Evolutionary conservation across 2,888 invertebrate genomes (phyloP).

Genomic region (Drymonia ruficornis): DNA sequence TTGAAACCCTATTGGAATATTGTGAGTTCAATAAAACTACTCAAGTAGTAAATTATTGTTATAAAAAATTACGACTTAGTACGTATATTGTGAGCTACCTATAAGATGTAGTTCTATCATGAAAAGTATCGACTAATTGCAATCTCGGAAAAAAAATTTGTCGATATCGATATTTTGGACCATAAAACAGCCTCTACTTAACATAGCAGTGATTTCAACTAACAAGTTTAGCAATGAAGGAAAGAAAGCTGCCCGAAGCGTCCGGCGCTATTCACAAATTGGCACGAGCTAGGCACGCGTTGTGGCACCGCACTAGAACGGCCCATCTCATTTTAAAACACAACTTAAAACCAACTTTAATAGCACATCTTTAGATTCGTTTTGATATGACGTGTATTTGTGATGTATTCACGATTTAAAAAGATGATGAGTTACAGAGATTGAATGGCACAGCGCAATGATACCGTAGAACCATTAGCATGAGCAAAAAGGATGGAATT

Average conservation of each 20-base stretch:
- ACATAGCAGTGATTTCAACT: constrained; percentile 74
- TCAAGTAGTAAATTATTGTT: too few species aligned
- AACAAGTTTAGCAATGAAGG: constrained; percentile 80
- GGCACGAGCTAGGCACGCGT: constrained; percentile 83
- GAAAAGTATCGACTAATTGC: neutral
- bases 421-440: constrained; percentile 64
- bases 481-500: constrained; percentile 69
- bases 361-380: constrained; percentile 13
- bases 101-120: too few species aligned
- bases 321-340: constrained; percentile 30
- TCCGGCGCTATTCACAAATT: constrained; percentile 82
- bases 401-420: constrained; percentile 25
- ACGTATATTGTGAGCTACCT: too few species aligned
- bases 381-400: constrained; percentile 16
- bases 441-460: constrained; percentile 74
- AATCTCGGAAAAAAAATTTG: constrained; percentile 12
- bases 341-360: constrained; percentile 39
- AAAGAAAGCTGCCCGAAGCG: constrained; percentile 81
- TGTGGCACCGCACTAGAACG: constrained; percentile 39
- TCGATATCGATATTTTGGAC: constrained; percentile 59
- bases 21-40: too few species aligned
- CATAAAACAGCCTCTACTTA: constrained; percentile 58
- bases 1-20: too few species aligned
- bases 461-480: constrained; percentile 71
- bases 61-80: too few species aligned